Conservation (phyloP, 92 coral and sea anemone species). For the Heteractis magnifica region DNA sequence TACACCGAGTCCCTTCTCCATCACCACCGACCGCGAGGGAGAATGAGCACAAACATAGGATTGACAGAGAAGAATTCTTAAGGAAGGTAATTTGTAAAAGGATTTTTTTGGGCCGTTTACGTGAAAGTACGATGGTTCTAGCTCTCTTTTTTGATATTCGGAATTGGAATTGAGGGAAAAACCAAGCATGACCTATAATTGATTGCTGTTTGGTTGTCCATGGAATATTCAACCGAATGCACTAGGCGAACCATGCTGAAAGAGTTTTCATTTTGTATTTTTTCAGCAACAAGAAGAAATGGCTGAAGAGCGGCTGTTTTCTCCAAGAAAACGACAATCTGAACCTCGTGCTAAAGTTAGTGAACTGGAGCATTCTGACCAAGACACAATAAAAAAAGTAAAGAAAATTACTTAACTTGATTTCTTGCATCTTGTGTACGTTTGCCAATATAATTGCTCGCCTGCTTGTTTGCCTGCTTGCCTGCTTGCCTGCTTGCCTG, state of each 20-base stretch:
- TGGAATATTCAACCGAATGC: too few species aligned
- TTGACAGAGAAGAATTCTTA: constrained; percentile 51
- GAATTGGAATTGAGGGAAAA: too few species aligned
- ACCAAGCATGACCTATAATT: too few species aligned
- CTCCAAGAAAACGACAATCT: constrained; percentile 8
- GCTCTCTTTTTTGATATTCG: not conserved
- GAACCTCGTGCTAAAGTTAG: not conserved
- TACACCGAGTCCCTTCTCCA: constrained; percentile 70
- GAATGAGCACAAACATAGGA: constrained; percentile 58
- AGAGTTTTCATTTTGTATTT: not conserved
- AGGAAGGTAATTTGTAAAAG: constrained; percentile 11
- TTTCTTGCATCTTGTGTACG: not conserved
- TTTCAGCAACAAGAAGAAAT: constrained; percentile 33
- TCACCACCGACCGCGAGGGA: constrained; percentile 81
- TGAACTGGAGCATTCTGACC: not conserved
- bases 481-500: too few species aligned
- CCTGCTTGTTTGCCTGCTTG: too few species aligned
- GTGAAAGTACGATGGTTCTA: not conserved
- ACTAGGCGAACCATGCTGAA: not conserved
- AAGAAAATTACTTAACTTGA: not conserved
- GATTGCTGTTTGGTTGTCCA: too few species aligned
- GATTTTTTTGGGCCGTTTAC: not conserved
- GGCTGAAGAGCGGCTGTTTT: constrained; percentile 20
- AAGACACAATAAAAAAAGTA: not conserved
- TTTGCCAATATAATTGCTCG: not conserved